Evolutionary conservation across 2,113 vertebrate species (phyloP), one percentile per base, ranked within the genome.

Genomic region (Patagioenas fasciata): DNA sequence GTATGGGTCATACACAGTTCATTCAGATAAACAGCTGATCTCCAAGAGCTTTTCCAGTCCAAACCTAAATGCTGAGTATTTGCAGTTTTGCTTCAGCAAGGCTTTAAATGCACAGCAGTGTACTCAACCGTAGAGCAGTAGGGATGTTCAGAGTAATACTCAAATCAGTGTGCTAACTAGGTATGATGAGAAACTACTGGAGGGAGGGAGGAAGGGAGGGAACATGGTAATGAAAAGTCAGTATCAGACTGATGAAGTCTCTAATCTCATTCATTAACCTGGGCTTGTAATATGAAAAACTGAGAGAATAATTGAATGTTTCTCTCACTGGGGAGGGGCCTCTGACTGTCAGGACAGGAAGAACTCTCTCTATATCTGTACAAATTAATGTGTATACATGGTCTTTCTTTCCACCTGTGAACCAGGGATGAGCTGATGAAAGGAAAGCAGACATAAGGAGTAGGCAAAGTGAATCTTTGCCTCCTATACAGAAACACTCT

Each of bases 211-310:
- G 64, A 78, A 72, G 77, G 91, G 89, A 93, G 94, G 96, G 94
- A 87, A 75, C 86, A 95, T 40, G 69, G 66, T 91, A 95, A 95
- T 97, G 18, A 34, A 29, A 89, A 69, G 77, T 85, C 70, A 93
- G 65, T 87, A 93, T 75, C 73, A 93, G 86, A 81, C 15, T 89
- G 85, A 70, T 47, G 83, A 92, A 96, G 93, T 29, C 92, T 95
- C 21, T 97, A 95, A 96, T 94, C 93, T 94, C 88, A 88, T 84
- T 86, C 72, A 80, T 48, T 92, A 86, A 20, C n/a, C 57, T 69
- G 19, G 4, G n/a, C 61, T 83, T 75, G 24, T 84, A 90, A 89
- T 84, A 53, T 13, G n/a, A 92, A 91, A 93, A 69, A 47, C 77
- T 62, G 53, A 87, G 57, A 91, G 61, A 90, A 72, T 89, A 89